Conservation (phyloP, 1,140 invertebrate species). For the Caenorhabditis latens region DNA sequence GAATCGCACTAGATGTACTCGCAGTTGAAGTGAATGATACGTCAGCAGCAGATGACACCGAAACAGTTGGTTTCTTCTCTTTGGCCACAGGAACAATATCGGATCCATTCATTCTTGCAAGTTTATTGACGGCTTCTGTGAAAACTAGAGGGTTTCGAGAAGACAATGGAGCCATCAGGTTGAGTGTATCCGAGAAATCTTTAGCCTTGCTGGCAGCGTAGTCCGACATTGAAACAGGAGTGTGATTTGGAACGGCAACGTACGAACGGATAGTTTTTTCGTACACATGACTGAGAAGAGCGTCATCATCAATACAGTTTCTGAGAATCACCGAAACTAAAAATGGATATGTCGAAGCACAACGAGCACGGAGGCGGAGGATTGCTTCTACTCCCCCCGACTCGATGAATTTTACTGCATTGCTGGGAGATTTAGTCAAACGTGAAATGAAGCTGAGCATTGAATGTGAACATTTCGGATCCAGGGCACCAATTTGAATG, state of each 20-base stretch:
- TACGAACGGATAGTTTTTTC: slow-evolving; percentile 82
- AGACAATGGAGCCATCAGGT: slow-evolving; percentile 18
- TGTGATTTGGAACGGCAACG: neutral
- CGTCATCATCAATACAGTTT: slow-evolving; percentile 87
- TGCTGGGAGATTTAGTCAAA: neutral
- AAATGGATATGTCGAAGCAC: neutral
- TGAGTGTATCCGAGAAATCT: slow-evolving; percentile 20
- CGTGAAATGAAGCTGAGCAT: slow-evolving; percentile 57
- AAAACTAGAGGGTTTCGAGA: slow-evolving; percentile 71
- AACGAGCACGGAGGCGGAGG: slow-evolving; percentile 24
- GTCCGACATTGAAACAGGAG: neutral
- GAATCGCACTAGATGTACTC: neutral
- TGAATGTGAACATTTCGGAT: slow-evolving; percentile 27
- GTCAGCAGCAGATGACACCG: neutral
- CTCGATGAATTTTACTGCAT: slow-evolving; percentile 43
- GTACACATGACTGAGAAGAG: slow-evolving; percentile 85
- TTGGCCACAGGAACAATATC: slow-evolving; percentile 30
- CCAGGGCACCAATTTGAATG: neutral
- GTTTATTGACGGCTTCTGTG: slow-evolving; percentile 40
- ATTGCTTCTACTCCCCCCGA: slow-evolving; percentile 30
- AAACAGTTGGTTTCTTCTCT: slow-evolving; percentile 78
- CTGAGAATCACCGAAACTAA: slow-evolving; percentile 87
- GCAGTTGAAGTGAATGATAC: neutral
- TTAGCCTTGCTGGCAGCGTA: neutral
- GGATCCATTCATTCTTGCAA: slow-evolving; percentile 34